Conservation (phyloP, 2,113 vertebrate genomes). For the Pogonocichla stellata region DNA sequence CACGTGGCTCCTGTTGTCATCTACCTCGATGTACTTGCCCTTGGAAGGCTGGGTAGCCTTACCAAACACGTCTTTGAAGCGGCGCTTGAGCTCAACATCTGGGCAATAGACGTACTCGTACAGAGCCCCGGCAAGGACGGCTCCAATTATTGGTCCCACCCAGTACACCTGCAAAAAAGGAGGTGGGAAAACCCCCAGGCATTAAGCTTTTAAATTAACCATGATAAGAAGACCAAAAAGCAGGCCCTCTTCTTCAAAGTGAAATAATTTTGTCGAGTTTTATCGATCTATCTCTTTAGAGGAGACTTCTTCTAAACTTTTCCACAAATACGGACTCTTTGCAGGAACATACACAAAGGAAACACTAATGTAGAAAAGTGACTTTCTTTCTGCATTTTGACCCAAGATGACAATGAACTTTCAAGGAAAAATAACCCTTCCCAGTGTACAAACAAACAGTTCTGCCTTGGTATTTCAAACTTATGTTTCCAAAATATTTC, state of each 20-base stretch:
- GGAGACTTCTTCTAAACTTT: slow-evolving; percentile 1
- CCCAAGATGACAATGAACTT: not conserved
- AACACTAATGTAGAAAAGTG: not conserved
- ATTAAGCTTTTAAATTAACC: not conserved
- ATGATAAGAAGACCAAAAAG: not conserved
- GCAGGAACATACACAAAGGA: not conserved
- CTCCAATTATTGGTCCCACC: slow-evolving; percentile 90
- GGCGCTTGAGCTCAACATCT: slow-evolving; percentile 82
- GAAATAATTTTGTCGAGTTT: not conserved
- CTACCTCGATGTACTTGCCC: slow-evolving; percentile 86
- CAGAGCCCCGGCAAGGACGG: slow-evolving; percentile 82
- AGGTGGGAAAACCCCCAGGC: not conserved
- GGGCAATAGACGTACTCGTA: slow-evolving; percentile 93
- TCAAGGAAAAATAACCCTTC: not conserved
- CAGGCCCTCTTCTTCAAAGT: not conserved
- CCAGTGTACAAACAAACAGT: not conserved
- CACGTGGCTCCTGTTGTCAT: slow-evolving; percentile 75
- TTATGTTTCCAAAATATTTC: not conserved
- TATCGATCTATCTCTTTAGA: not conserved
- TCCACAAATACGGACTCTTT: not conserved
- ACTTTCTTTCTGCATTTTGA: not conserved
- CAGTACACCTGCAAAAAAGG: slow-evolving; percentile 84
- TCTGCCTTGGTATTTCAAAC: not conserved
- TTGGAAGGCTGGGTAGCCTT: slow-evolving; percentile 79
- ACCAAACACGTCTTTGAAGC: slow-evolving; percentile 80